Evolutionary conservation across 2,797 vertebrate genomes (phyloP), one percentile per base, ranked within the genome.

Genomic region (Telmatherina bonti): DNA sequence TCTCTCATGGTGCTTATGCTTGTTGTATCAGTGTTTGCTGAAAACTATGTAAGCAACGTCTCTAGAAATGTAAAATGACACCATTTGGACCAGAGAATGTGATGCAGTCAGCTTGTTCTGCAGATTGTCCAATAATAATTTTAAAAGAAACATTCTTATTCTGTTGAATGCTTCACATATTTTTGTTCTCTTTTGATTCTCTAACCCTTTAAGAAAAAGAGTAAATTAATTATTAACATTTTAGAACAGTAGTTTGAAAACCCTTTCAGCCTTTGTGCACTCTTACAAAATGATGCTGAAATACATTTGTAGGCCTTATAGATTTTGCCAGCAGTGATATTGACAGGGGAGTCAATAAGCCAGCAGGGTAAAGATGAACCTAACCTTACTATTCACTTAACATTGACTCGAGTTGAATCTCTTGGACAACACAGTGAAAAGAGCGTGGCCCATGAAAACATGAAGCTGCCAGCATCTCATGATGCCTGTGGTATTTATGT

Each of bases 351-450:
- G 88, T 90, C 91, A 79, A 92, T 92, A 90, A 82, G 78, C 66
- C 79, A 76, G 83, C 72, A 47, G 89, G 72, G 84, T 81, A 85
- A 86, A 90, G 85, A 83, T 67, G 60, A 88, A 79, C 58, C 76
- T 60, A 85, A 89, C 85, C 85, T 82, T 82, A 75, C 79, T 77
- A 92, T 91, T 90, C 85, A 91, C 81, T 92, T 92, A 92, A 86
- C 88, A 92, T 90, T 86, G 89, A 93, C 88, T 88, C n/a, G 41
- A 69, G 61, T 64, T 53, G 68, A 76, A 79, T 78, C 77, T 83
- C 72, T 78, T 59, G 81, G 76, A 87, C 71, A 9, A 66, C 79
- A 67, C 73, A 29, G 26, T 18, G 73, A 76, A 78, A 88, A 86
- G 74, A 82, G 41, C 81, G 38, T n/a, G 0, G 26, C 49, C 49